These are phyloP conservation scores for Polypterus senegalus DNA, from an alignment of 2,113 vertebrate genomes.

Conservation along the genomic window DNA sequence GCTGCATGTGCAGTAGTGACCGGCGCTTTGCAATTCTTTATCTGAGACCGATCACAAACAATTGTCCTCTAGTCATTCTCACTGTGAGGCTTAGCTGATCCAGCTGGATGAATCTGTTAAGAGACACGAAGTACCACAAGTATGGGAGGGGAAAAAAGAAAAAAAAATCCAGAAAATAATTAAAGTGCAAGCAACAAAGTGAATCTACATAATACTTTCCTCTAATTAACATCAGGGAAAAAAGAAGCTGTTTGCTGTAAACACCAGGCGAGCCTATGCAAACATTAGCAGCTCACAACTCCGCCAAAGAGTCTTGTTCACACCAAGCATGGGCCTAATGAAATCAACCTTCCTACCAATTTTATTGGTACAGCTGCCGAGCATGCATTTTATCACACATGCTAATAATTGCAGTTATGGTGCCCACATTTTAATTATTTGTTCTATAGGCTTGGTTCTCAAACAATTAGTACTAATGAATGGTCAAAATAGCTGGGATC, in stretches of 20 bases:
- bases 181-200: constrained; percentile 23
- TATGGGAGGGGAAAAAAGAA: constrained; percentile 22
- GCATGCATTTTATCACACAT: constrained; percentile 50
- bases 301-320: constrained; percentile 22
- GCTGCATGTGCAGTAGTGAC: constrained; percentile 37
- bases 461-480: constrained; percentile 77
- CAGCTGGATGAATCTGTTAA: constrained; percentile 36
- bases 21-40: constrained; percentile 38
- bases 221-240: constrained; percentile 54
- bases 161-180: constrained; percentile 31
- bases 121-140: constrained; percentile 24
- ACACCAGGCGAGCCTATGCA: constrained; percentile 48
- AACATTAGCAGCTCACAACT: constrained; percentile 38
- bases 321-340: constrained; percentile 33
- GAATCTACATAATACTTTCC: constrained; percentile 50
- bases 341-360: constrained; percentile 33
- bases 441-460: constrained; percentile 61
- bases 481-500: constrained; percentile 64
- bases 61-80: constrained; percentile 43
- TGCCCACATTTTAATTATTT: constrained; percentile 66
- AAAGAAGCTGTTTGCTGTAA: constrained; percentile 58
- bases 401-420: constrained; percentile 58
- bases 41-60: constrained; percentile 44
- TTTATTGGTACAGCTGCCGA: constrained; percentile 44
- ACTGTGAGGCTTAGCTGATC: constrained; percentile 28